Evolutionary conservation across 2,113 vertebrate genomes (phyloP).

Genomic region (Ursus arctos): DNA sequence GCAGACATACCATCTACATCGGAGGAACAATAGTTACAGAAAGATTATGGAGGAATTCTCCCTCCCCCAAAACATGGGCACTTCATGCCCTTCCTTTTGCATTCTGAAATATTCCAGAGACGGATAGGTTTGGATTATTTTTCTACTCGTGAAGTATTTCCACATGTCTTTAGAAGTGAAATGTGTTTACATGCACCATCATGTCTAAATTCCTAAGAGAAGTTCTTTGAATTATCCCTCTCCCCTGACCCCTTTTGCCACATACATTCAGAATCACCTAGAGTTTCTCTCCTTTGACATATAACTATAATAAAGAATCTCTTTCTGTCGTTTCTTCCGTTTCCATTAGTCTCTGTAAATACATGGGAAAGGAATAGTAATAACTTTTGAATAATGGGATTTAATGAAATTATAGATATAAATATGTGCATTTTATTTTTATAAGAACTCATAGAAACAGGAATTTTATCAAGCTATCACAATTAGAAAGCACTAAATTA

Average conservation of each 20-base stretch:
- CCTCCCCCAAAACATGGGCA: background rate
- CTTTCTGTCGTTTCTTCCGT: background rate
- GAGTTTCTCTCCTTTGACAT: background rate
- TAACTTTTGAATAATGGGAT: background rate
- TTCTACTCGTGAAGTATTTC: background rate
- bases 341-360: constrained; percentile 36
- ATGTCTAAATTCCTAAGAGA: background rate
- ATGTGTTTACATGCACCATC: background rate
- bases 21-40: background rate
- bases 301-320: background rate
- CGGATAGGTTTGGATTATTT: background rate
- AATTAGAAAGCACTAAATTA: background rate
- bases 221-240: background rate
- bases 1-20: background rate
- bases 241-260: background rate
- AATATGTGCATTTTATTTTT: background rate
- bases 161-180: background rate
- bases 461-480: constrained; percentile 46
- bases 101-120: background rate
- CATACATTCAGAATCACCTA: background rate
- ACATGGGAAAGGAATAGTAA: background rate
- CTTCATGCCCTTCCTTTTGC: background rate
- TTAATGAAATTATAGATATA: constrained; percentile 49
- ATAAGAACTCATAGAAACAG: background rate
- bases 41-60: background rate